Base-by-base conservation (phyloP, 1,140 invertebrate genomes). In the Trichomalopsis sarcophagae region DNA sequence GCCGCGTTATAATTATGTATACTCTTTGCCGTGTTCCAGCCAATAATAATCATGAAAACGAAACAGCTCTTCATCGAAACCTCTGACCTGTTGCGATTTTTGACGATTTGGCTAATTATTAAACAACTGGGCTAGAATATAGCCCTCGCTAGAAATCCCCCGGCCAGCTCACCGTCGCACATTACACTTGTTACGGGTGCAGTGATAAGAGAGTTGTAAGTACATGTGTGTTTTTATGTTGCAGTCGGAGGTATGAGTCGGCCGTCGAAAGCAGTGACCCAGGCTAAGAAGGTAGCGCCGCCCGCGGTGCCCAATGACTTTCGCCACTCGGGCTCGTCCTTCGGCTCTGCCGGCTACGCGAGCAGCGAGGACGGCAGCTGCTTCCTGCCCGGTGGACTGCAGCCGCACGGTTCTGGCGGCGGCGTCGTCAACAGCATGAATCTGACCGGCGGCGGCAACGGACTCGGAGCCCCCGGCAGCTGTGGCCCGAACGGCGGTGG, bases 231-330 rank as follows among this genome's bases (percentile, higher is more conserved):
- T 5, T 36, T 36, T 36, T 36, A 9, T 91, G 68, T 95, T 94
- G 13, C 93, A 96, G 96, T 96, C 94, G 96, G 96, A 93, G 96
- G 96, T 87, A 96, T 97, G 96, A 96, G 95, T 91, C 95, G 96
- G 94, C 95, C 95, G 87, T 95, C 95, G 89, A 96, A 95, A 94
- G 94, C 95, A 90, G 95, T 95, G 89, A 95, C 95, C 89, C 96
- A 96, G 90, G 96, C 95, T 84, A 97, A 97, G 93, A 97, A 97
- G 93, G 96, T 97, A 89, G 95, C 96, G 68, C 97, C 97, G 80
- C 96, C 97, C 6, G 96, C 96, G 9, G 96, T 97, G 47, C 97
- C 96, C 0, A 96, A 97, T 87, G 95, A 96, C 91, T 95, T 96
- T 93, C 94, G 96, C 76, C 96, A 96, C 91, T 96, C 96, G 4